Evolutionary conservation across 2,113 vertebrate species (phyloP).

Genomic region (Tursiops truncatus): DNA sequence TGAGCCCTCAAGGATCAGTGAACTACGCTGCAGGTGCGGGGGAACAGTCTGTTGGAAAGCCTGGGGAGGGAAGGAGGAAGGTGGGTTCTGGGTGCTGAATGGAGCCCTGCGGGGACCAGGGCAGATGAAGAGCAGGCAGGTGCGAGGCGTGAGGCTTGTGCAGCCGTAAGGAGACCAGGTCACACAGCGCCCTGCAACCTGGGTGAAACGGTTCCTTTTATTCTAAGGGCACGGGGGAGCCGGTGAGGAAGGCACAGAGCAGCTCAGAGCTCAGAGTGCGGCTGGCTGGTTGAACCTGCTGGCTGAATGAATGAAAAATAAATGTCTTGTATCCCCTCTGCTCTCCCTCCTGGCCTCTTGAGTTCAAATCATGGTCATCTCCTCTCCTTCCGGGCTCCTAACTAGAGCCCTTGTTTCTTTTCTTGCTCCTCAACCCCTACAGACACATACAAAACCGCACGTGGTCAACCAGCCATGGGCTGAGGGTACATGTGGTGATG

Average conservation of each 20-base stretch:
- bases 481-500: background rate
- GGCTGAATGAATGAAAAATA: background rate
- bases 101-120: background rate
- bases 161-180: too few species aligned
- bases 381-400: background rate
- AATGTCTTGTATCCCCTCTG: background rate
- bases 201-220: background rate
- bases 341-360: background rate
- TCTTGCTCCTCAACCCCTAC: background rate
- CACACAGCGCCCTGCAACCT: too few species aligned
- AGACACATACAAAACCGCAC: background rate
- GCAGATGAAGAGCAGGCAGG: background rate
- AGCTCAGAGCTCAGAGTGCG: background rate
- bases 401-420: background rate
- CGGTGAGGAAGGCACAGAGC: background rate
- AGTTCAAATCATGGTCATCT: background rate
- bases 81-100: background rate
- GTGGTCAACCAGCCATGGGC: background rate
- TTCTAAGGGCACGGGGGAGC: background rate
- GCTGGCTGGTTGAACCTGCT: fast-evolving
- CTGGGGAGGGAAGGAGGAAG: background rate
- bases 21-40: background rate
- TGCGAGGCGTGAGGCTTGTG: fast-evolving
- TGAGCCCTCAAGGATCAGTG: background rate
- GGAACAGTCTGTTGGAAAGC: fast-evolving